Evolutionary conservation across 1,140 invertebrate species (phyloP).

Genomic region (Galleria mellonella): DNA sequence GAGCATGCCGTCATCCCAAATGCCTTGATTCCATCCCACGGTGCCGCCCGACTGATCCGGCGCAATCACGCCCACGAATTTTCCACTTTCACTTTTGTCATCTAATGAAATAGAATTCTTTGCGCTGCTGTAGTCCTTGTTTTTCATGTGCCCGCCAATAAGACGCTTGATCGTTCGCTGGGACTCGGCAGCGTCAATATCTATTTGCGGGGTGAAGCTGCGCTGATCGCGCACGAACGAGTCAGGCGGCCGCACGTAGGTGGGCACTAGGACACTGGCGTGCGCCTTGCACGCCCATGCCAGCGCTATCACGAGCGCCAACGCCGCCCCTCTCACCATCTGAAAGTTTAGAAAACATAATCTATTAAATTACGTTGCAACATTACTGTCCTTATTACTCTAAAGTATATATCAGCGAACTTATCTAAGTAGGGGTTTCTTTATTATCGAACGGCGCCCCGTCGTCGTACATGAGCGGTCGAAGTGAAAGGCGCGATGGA

Average conservation of each 20-base stretch:
- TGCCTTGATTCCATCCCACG: constrained; percentile 73
- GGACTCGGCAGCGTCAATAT: constrained; percentile 49
- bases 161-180: constrained; percentile 75
- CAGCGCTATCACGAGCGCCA: constrained; percentile 63
- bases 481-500: constrained; percentile 63
- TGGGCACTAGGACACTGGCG: constrained; percentile 68
- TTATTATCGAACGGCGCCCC: constrained; percentile 37
- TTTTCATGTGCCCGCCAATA: constrained; percentile 78
- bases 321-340: constrained; percentile 71
- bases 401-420: constrained; percentile 28
- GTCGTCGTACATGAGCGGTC: constrained; percentile 47
- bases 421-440: constrained; percentile 58
- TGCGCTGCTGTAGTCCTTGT: constrained; percentile 50
- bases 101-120: constrained; percentile 61
- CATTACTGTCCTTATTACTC: constrained; percentile 8
- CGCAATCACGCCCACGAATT: constrained; percentile 58
- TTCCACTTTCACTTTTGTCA: constrained; percentile 55
- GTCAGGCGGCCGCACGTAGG: constrained; percentile 70
- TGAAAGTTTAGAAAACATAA: constrained; percentile 62
- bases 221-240: constrained; percentile 71
- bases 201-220: constrained; percentile 41
- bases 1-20: constrained; percentile 80
- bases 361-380: constrained; percentile 40
- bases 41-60: constrained; percentile 65
- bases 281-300: constrained; percentile 45